A percentile compares a stretch with the other conserved stretches of the same genome.
phyloP scores from a whole-genome alignment of 2,888 invertebrate genomes.

The Limnephilus auricula region DNA sequence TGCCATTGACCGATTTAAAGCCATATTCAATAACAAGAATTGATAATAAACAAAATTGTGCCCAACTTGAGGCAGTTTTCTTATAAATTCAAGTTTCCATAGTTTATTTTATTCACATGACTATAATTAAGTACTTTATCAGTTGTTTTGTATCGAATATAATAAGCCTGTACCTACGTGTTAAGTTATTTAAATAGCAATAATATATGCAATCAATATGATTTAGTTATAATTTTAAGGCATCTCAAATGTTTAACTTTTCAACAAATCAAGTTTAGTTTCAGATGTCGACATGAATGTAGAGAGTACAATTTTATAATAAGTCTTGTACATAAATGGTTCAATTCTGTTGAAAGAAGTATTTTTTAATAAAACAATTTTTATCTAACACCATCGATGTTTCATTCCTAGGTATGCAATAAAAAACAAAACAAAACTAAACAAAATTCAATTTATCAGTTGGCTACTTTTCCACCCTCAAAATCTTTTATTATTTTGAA shows the following conservation, averaged over 20 bases:
- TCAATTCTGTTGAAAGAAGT: constrained; percentile 30
- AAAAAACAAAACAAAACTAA: no score
- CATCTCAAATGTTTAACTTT: not conserved
- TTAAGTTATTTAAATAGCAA: not conserved
- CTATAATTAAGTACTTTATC: not conserved
- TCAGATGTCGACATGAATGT: not conserved
- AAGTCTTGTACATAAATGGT: constrained; percentile 39
- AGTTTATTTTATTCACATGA: constrained; percentile 12
- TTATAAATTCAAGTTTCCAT: not conserved
- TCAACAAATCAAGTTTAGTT: not conserved
- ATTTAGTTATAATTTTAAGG: not conserved
- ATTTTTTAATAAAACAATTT: constrained; percentile 40
- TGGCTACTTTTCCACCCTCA: not conserved
- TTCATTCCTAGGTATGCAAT: not conserved
- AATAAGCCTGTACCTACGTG: not conserved
- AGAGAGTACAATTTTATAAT: constrained; percentile 23
- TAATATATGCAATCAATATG: not conserved
- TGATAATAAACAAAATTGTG: not conserved
- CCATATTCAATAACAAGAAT: not conserved
- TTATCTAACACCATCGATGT: not conserved
- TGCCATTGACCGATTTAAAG: not conserved
- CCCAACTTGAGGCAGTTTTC: not conserved
- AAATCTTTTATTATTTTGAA: not conserved
- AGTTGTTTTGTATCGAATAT: constrained; percentile 1
- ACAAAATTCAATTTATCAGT: not conserved